Conservation (phyloP, 2,888 invertebrate genomes). For the Agonopterix heracliana region DNA sequence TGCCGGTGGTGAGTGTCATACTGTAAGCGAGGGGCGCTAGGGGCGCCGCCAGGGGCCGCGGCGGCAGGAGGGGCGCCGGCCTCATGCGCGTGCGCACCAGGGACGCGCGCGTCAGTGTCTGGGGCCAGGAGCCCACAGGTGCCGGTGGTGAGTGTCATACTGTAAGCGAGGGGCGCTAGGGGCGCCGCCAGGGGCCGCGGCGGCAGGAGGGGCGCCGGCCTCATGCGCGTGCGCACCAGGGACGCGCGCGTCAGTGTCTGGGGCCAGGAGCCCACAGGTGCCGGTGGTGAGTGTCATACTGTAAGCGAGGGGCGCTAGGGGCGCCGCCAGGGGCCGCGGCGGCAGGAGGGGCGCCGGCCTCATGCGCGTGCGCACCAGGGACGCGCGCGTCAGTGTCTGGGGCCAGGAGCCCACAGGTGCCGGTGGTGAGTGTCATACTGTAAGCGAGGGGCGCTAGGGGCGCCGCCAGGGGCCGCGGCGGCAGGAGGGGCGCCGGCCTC, state of each 20-base stretch:
- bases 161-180: slow-evolving; percentile 32
- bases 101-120: slow-evolving; percentile 18
- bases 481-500: too few relatives aligned
- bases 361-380: too few relatives aligned
- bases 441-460: too few relatives aligned
- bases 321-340: too few relatives aligned
- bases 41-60: slow-evolving; percentile 32
- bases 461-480: too few relatives aligned
- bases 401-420: too few relatives aligned
- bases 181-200: slow-evolving; percentile 31
- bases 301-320: too few relatives aligned
- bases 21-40: slow-evolving; percentile 31
- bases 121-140: slow-evolving; percentile 21
- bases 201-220: slow-evolving; percentile 24
- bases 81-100: slow-evolving; percentile 17
- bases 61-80: slow-evolving; percentile 24
- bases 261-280: slow-evolving; percentile 19
- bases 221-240: slow-evolving; percentile 17
- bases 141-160: slow-evolving; percentile 18
- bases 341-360: too few relatives aligned
- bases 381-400: too few relatives aligned
- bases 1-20: slow-evolving; percentile 17
- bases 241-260: slow-evolving; percentile 20
- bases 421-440: too few relatives aligned
- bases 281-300: slow-evolving; percentile 17